Evolutionary conservation across 2,113 vertebrate genomes (phyloP).

Genomic region (Catagonus wagneri): DNA sequence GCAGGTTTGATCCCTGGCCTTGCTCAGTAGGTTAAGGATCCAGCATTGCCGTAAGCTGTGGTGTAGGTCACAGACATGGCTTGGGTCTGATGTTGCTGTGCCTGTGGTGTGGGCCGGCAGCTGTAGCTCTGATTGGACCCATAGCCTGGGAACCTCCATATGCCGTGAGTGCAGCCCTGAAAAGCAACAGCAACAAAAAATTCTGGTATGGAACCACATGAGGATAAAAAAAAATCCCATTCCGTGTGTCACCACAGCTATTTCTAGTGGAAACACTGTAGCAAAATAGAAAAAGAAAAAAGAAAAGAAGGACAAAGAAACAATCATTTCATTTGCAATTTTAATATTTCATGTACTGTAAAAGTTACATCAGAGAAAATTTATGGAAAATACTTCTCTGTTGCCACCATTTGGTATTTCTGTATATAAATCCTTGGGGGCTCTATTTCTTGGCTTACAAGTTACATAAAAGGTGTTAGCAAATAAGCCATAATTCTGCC

Average conservation of each 20-base stretch:
- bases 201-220: not conserved
- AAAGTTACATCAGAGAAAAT: slow-evolving; percentile 32
- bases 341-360: not conserved
- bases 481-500: slow-evolving; percentile 41
- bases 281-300: not conserved
- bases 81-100: no score
- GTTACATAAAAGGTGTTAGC: slow-evolving; percentile 15
- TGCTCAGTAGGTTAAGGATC: no score
- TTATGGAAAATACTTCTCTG: not conserved
- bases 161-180: no score
- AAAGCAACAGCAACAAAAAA: not conserved
- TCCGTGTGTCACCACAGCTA: not conserved
- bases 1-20: no score
- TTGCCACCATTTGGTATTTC: not conserved
- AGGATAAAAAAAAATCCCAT: not conserved
- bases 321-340: not conserved
- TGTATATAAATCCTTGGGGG: not conserved
- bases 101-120: no score
- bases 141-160: no score
- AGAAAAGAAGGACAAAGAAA: not conserved
- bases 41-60: no score
- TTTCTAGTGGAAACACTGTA: not conserved
- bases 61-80: no score
- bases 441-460: not conserved
- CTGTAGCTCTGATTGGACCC: no score